These are phyloP conservation scores for Dryoscopus gambensis DNA, from an alignment of 2,113 vertebrate genomes.

Conservation along the genomic window DNA sequence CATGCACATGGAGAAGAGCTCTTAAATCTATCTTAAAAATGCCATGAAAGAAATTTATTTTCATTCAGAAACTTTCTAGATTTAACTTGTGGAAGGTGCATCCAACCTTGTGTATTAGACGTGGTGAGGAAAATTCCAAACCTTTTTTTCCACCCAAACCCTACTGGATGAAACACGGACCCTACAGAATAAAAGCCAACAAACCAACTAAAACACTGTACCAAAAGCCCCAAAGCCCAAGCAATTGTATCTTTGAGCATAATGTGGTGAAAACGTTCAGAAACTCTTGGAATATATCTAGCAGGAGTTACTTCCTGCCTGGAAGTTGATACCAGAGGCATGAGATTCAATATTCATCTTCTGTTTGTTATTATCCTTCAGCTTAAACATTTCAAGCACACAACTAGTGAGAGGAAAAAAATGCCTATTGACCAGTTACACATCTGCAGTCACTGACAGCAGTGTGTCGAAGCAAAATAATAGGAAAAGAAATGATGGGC, in stretches of 20 bases:
- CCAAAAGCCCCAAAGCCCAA: not conserved
- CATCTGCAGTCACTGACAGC: not conserved
- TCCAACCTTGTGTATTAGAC: not conserved
- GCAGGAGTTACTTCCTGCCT: not conserved
- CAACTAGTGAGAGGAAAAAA: not conserved
- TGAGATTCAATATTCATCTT: not conserved
- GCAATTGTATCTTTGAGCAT: not conserved
- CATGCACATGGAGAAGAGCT: not conserved
- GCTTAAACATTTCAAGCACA: not conserved
- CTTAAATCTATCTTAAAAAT: not conserved
- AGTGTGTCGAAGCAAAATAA: not conserved
- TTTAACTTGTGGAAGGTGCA: not conserved
- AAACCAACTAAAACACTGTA: not conserved
- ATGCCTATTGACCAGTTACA: not conserved
- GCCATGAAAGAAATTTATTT: not conserved
- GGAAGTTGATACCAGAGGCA: not conserved
- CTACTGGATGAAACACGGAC: not conserved
- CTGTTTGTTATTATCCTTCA: not conserved
- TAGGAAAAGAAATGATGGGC: not conserved
- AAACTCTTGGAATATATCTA: not conserved
- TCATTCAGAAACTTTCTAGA: not conserved
- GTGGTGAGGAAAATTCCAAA: not conserved
- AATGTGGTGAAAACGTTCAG: not conserved
- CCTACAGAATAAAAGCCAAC: not conserved
- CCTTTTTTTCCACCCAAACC: not conserved